Evolutionary conservation across 2,888 invertebrate species (phyloP).

Genomic region (Cetonia aurata): DNA sequence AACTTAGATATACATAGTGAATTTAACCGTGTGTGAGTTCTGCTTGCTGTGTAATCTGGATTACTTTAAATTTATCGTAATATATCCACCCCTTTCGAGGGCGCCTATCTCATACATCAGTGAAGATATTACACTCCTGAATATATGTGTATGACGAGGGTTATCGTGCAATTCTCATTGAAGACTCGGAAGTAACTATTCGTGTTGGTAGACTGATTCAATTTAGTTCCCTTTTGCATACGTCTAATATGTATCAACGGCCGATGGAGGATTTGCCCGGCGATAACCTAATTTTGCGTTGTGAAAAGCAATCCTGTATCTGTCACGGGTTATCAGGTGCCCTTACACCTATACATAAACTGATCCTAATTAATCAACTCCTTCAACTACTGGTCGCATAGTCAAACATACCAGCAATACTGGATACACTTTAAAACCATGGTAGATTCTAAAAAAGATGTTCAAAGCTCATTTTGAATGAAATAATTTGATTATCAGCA

Average conservation of each 20-base stretch:
- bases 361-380: conserved; percentile 32
- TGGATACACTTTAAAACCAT: no score
- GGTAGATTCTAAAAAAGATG: no score
- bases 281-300: conserved; percentile 18
- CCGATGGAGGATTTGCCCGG: conserved; percentile 15
- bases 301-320: conserved; percentile 31
- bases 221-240: conserved; percentile 35
- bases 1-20: no score
- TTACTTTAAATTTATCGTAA: conserved; percentile 51
- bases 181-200: conserved; percentile 50
- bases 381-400: conserved; percentile 15
- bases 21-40: not conserved
- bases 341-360: conserved; percentile 11
- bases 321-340: conserved; percentile 16
- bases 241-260: conserved; percentile 31
- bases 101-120: conserved; percentile 53
- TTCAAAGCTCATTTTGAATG: no score
- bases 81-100: conserved; percentile 46
- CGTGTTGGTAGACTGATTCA: conserved; percentile 40
- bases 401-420: no score
- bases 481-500: no score
- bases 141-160: conserved; percentile 56
- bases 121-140: conserved; percentile 55
- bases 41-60: conserved; percentile 45
- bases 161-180: conserved; percentile 56